A percentile compares a stretch with the other conserved stretches of the same genome.
These are phyloP conservation scores for Aplocera efformata DNA, from an alignment of 2,888 invertebrate genomes.

Conservation along the genomic window DNA sequence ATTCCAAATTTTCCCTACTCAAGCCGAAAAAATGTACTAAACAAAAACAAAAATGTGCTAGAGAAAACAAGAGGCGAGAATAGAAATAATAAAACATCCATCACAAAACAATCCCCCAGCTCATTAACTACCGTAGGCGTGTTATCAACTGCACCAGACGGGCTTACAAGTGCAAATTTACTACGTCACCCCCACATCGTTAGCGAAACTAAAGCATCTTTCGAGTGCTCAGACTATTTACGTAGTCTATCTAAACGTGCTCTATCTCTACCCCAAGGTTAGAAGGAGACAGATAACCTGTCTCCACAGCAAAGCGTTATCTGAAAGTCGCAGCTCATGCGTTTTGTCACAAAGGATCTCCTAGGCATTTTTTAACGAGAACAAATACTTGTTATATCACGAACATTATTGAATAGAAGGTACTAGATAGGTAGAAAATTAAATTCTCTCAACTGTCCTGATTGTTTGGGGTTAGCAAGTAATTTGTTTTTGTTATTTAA, in stretches of 20 bases:
- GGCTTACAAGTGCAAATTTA: constrained; percentile 31
- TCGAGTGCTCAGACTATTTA: constrained; percentile 45
- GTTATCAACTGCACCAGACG: constrained; percentile 21
- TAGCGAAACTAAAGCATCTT: constrained; percentile 46
- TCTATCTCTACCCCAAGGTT: constrained; percentile 15
- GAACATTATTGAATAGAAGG: constrained; percentile 6
- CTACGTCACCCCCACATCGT: constrained; percentile 46
- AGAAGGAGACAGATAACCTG: constrained; percentile 11
- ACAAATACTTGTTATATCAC: constrained; percentile 6
- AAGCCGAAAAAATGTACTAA: too few relatives aligned
- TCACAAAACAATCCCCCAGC: constrained; percentile 10
- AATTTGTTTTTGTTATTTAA: too few relatives aligned
- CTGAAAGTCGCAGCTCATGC: constrained; percentile 2
- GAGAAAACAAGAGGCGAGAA: constrained; percentile 6
- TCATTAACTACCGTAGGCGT: constrained; percentile 12
- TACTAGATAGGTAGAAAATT: too few relatives aligned
- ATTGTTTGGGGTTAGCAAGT: too few relatives aligned
- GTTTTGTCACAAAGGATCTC: neutral
- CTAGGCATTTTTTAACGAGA: constrained; percentile 6
- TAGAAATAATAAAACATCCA: constrained; percentile 4
- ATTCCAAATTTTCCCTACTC: too few relatives aligned
- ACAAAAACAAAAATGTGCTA: neutral
- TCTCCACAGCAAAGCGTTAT: constrained; percentile 13
- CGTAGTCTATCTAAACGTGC: constrained; percentile 33
- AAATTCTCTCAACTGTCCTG: too few relatives aligned